These are phyloP conservation scores for Rhinophrynus dorsalis DNA, from an alignment of 2,797 vertebrate species.

Conservation along the genomic window DNA sequence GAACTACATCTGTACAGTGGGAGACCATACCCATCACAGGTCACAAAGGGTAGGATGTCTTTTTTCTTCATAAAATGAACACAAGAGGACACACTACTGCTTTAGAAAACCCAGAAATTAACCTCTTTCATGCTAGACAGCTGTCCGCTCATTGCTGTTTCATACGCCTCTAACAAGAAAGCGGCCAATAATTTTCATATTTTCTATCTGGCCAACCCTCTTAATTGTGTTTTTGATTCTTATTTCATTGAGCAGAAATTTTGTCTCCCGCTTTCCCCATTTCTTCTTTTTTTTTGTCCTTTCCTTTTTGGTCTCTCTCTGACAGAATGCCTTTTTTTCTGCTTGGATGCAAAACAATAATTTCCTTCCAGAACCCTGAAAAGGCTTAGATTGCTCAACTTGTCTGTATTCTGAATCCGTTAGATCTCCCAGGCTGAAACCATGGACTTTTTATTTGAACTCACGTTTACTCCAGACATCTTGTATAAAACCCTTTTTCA, in stretches of 20 bases:
- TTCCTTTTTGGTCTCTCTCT: slow-evolving; percentile 22
- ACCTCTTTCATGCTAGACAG: too few relatives aligned
- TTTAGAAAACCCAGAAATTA: not conserved
- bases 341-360: slow-evolving; percentile 65
- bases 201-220: not conserved
- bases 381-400: slow-evolving; percentile 67
- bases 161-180: too few relatives aligned
- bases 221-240: not conserved
- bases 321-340: slow-evolving; percentile 69
- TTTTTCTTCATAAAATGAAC: slow-evolving; percentile 45
- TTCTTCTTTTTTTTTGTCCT: slow-evolving; percentile 38
- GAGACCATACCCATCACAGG: too few relatives aligned
- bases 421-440: slow-evolving; percentile 59
- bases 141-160: too few relatives aligned
- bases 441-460: slow-evolving; percentile 65
- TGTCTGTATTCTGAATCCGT: slow-evolving; percentile 67
- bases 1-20: too few relatives aligned
- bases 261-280: slow-evolving; percentile 55
- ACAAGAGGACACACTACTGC: not conserved
- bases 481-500: slow-evolving; percentile 54
- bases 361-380: slow-evolving; percentile 61
- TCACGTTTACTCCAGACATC: slow-evolving; percentile 57
- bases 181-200: not conserved
- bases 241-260: slow-evolving; percentile 11
- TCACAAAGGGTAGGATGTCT: slow-evolving; percentile 27